phyloP scores from a whole-genome alignment of 2,797 vertebrate species.

The Psittacula derbiana region DNA sequence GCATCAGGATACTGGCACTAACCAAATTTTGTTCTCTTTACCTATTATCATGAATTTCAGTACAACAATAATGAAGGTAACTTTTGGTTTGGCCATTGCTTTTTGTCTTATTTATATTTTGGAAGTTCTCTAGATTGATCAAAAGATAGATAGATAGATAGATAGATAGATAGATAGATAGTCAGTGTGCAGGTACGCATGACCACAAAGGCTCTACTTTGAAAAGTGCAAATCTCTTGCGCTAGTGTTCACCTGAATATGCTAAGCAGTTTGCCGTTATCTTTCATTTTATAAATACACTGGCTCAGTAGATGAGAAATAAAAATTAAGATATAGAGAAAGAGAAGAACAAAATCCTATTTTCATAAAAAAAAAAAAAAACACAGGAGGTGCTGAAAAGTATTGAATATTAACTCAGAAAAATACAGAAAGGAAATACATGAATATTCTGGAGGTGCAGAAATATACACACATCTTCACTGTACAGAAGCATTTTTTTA shows the following conservation, averaged over 20 bases:
- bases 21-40: not conserved
- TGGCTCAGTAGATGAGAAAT: not conserved
- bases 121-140: not conserved
- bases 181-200: not conserved
- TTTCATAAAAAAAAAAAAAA: not conserved
- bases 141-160: not conserved
- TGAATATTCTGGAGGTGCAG: not conserved
- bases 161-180: too few species aligned
- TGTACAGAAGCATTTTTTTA: not conserved
- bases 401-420: not conserved
- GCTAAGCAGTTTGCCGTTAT: not conserved
- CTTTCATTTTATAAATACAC: not conserved
- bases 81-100: not conserved
- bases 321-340: not conserved
- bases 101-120: not conserved
- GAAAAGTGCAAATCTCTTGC: not conserved
- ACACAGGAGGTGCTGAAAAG: not conserved
- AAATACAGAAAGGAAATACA: not conserved
- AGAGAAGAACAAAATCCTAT: not conserved
- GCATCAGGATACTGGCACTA: not conserved
- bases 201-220: not conserved
- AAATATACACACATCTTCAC: not conserved
- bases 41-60: not conserved
- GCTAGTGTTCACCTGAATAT: not conserved
- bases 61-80: not conserved